Base-by-base conservation (phyloP, 2,888 invertebrate genomes). In the Mimachlamys varia region DNA sequence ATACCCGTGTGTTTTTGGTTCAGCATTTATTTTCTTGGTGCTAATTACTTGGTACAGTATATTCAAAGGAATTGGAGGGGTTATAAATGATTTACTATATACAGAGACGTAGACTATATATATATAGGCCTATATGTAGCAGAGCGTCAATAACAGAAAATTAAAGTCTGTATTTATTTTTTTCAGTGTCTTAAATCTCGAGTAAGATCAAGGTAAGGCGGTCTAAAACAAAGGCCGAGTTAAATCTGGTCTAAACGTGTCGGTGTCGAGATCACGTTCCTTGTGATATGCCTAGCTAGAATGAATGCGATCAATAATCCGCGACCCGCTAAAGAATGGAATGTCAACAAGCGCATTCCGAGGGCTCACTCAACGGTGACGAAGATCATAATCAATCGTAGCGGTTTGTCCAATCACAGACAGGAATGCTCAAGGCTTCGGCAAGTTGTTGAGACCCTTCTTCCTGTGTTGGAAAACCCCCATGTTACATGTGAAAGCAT, bases 241-340 rank as follows among this genome's bases (percentile, higher is more conserved):
- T 76, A 76, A 76, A 27, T 76, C 76, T 33, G 76, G 76, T 76
- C 76, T 76, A 76, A 76, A 76, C 76, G 76, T 76, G 76, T 76
- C 76, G 33, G 76, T 76, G 27, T 12, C 7, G 27, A 76, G 76
- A 76, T 15, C 53, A 2, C 33, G 33, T 76, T 22, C 27, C 76
- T 76, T 76, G 76, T 76, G 3, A 33, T 76, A n/a, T n/a, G n/a
- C n/a, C n/a, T n/a, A n/a, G n/a, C n/a, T n/a, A 62, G 53, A n/a
- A 33, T 27, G 33, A 76, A 76, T 76, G 76, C 76, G 76, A 76
- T 76, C 76, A 76, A 76, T 76, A 76, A 76, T 76, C 76, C 76
- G 15, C 76, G 76, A 76, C 76, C 76, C 76, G 27, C 76, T 76
- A 76, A 76, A 76, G 76, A 76, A 76, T 76, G 76, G 76, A 76